Evolutionary conservation across 2,888 invertebrate species (phyloP), one percentile per base, ranked within the genome.

Genomic region (Ichneumoninae sp.): DNA sequence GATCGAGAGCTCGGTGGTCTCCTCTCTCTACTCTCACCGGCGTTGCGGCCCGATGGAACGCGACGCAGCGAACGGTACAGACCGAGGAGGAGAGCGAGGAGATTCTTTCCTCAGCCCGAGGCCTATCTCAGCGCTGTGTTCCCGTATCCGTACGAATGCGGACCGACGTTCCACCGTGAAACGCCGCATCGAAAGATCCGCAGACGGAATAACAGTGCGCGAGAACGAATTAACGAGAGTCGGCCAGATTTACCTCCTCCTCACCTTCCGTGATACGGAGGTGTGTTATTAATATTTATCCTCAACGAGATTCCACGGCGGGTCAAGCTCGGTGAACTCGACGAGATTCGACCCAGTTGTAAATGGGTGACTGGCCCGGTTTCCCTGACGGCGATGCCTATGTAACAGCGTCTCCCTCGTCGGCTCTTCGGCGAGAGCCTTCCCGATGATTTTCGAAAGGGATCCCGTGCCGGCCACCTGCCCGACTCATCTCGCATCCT

Each of bases 351-450:
- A 93, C 93, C 93, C 90, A 92, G 92, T 92, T 93, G 89, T 90
- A 92, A 92, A 92, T 92, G 90, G 92, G 92, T 91, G 91, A 92
- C 87, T 89, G 92, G 90, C 91, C 92, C 89, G 90, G 90, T 92
- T 92, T 88, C 82, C 87, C 86, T 86, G 83, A 86, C 40, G 82
- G 33, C 74, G 74, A 33, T 62, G 70, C 60, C 19, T 65, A 1
- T 13, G 22, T 50, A 36, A 50, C 62, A 44, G 68, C 65, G 47
- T 79, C 72, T 71, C 80, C 62, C 52, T 22, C 79, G 69, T 66
- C 70, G 62, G 57, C 22, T 57, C 57, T 10, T 57, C 57, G 57
- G 72, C 33, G 57, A 52, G 90, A 91, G 90, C 86, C 83, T 82
- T 89, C 82, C 87, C 88, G 88, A 90, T 89, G 89, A 89, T 91